Evolutionary conservation across 2,888 invertebrate species (phyloP).

Genomic region (Heliconius ethilla): DNA sequence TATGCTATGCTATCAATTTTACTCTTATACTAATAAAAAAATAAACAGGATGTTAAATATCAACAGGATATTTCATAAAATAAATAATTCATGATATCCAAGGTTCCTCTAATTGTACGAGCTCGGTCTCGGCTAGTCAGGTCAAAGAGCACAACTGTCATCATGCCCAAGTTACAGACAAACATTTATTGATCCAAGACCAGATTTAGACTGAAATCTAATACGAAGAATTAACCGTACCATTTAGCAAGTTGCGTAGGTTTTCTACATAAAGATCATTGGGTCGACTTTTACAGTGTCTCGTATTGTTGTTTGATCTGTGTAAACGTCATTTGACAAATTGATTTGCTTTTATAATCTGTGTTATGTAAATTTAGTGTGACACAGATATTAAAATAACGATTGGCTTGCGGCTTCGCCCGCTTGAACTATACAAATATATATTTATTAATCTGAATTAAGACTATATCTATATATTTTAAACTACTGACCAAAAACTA

Average conservation of each 20-base stretch:
- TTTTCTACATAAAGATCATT: slow-evolving; percentile 6
- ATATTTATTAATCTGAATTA: too few species aligned
- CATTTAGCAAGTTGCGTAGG: slow-evolving; percentile 20
- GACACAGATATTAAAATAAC: slow-evolving; percentile 10
- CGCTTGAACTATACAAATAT: too few species aligned
- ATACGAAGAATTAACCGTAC: slow-evolving; percentile 26
- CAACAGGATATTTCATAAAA: not conserved
- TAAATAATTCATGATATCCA: not conserved
- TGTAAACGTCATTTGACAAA: slow-evolving; percentile 7
- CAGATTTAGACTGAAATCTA: slow-evolving; percentile 29
- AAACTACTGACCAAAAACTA: too few species aligned
- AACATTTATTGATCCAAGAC: slow-evolving; percentile 22
- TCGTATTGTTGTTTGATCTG: slow-evolving; percentile 12
- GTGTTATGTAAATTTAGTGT: slow-evolving; percentile 14
- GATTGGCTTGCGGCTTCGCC: too few species aligned
- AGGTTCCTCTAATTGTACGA: not conserved
- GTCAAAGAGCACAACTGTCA: slow-evolving; percentile 17
- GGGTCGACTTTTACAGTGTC: slow-evolving; percentile 11
- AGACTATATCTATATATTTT: too few species aligned
- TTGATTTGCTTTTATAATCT: slow-evolving; percentile 3
- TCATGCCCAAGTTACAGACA: slow-evolving; percentile 12
- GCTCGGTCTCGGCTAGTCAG: not conserved
- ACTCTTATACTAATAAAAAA: not conserved
- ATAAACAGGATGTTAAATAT: not conserved
- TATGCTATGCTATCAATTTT: too few species aligned